Evolutionary conservation across 2,888 invertebrate genomes (phyloP).

Genomic region (Hyposoter dolosus): DNA sequence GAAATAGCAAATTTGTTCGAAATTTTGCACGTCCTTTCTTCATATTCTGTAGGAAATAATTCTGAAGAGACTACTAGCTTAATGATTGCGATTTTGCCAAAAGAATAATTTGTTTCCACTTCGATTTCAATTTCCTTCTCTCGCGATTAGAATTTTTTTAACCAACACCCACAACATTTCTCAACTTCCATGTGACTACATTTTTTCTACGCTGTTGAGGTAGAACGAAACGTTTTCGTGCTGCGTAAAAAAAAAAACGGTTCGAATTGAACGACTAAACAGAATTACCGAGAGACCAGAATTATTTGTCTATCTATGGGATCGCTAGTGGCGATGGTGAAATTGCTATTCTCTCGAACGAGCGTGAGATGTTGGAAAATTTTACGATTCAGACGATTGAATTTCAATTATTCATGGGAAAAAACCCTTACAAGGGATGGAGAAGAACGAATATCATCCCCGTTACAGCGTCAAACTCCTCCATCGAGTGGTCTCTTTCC

Average conservation of each 20-base stretch:
- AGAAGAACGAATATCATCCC: constrained; percentile 18
- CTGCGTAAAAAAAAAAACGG: background rate
- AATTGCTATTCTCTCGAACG: constrained; percentile 1
- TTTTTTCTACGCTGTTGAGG: background rate
- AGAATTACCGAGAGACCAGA: background rate
- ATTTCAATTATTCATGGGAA: constrained; percentile 32
- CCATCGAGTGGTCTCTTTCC: background rate
- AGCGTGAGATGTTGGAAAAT: background rate
- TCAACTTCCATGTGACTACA: background rate
- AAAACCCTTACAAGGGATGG: background rate
- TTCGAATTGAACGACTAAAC: background rate
- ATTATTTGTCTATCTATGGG: background rate
- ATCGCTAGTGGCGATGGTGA: background rate
- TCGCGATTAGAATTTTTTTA: background rate
- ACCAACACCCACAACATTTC: background rate
- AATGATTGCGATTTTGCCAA: constrained; percentile 39
- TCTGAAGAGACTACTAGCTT: too few relatives aligned
- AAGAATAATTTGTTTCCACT: background rate
- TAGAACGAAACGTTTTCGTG: background rate
- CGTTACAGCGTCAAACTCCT: background rate
- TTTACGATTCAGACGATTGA: constrained; percentile 19
- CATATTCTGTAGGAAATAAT: too few relatives aligned
- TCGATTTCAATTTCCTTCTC: constrained; percentile 9
- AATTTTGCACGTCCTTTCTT: too few relatives aligned
- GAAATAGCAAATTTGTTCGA: too few relatives aligned